phyloP scores from a whole-genome alignment of 2,797 vertebrate genomes.

The Dallia pectoralis region DNA sequence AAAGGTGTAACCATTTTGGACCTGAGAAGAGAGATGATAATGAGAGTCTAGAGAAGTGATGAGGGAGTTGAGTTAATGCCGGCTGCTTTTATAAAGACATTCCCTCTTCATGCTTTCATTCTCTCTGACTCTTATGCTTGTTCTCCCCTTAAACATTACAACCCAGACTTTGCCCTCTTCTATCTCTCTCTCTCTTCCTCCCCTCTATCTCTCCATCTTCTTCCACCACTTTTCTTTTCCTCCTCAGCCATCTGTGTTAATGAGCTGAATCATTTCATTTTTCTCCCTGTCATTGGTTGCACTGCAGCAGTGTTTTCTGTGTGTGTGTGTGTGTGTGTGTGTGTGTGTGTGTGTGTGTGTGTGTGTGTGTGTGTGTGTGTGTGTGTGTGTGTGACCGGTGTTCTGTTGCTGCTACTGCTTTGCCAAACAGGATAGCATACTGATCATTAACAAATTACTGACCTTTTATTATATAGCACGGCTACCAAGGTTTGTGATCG shows the following conservation, averaged over 20 bases:
- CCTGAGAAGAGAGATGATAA: background rate
- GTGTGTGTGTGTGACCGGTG: no score
- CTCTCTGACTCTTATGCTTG: slow-evolving; percentile 20
- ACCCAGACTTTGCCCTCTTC: background rate
- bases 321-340: no score
- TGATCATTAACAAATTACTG: background rate
- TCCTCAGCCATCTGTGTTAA: slow-evolving; percentile 43
- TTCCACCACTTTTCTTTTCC: no score
- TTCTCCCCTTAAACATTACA: slow-evolving; percentile 33
- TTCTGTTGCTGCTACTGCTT: background rate
- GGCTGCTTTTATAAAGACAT: background rate
- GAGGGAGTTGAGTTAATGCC: background rate
- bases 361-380: no score
- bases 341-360: no score
- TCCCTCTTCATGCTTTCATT: background rate
- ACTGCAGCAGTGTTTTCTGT: background rate
- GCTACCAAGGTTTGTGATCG: background rate
- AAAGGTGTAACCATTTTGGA: background rate
- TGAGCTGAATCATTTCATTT: slow-evolving; percentile 59
- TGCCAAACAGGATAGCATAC: background rate
- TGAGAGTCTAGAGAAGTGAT: background rate
- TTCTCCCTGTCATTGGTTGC: slow-evolving; percentile 30
- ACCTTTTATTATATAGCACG: background rate
- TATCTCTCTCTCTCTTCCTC: slow-evolving; percentile 9
- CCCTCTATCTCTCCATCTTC: background rate